Percentiles rank a stretch among this genome's conserved stretches.
phyloP scores from a whole-genome alignment of 2,888 invertebrate genomes.

The Macrophya annulata region DNA sequence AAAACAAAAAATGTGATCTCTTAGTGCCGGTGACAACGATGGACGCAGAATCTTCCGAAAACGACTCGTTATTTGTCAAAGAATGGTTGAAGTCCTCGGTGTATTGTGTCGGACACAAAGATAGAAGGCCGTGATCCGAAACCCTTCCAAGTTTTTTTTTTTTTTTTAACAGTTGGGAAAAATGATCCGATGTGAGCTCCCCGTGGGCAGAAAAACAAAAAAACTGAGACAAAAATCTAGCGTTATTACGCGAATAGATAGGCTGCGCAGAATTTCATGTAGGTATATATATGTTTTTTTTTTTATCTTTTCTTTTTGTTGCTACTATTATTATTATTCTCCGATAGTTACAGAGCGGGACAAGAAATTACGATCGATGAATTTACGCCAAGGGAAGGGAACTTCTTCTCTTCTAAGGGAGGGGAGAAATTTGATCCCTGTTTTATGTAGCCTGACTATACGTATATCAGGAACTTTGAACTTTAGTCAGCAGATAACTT shows the following conservation, averaged over 20 bases:
- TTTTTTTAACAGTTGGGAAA: not conserved
- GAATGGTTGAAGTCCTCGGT: constrained; percentile 21
- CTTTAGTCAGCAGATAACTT: not conserved
- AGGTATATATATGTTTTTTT: not conserved
- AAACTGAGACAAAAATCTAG: not conserved
- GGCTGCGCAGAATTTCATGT: not conserved
- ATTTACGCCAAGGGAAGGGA: not conserved
- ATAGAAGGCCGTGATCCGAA: constrained; percentile 28
- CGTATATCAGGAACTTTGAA: not conserved
- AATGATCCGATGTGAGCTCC: constrained; percentile 16
- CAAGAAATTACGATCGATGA: not conserved
- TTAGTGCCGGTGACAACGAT: constrained; percentile 4
- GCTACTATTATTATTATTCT: not conserved
- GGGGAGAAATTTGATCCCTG: not conserved
- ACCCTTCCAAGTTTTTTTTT: constrained; percentile 16
- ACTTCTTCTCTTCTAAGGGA: not conserved
- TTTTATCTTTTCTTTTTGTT: not conserved
- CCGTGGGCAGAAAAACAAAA: not conserved
- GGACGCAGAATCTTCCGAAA: not conserved
- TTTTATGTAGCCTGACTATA: not conserved
- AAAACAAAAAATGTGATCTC: not conserved
- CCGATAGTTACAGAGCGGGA: not conserved
- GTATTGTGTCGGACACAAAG: constrained; percentile 37
- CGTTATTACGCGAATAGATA: constrained; percentile 23
- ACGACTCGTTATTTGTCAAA: constrained; percentile 40